phyloP scores from a whole-genome alignment of 2,888 invertebrate genomes.

The Choreutis nemorana region DNA sequence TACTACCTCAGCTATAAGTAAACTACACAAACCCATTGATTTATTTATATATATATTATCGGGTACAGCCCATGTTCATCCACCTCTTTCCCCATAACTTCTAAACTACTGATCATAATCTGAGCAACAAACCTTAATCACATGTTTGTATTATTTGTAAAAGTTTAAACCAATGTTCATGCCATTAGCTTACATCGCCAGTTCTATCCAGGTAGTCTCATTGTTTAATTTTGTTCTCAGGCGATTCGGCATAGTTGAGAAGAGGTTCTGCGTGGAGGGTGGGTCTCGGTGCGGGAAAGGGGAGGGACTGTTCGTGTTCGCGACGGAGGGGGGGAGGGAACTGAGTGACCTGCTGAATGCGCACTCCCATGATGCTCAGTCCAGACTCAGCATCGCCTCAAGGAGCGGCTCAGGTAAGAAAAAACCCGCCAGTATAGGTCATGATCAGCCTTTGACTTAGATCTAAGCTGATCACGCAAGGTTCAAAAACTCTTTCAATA shows the following conservation, averaged over 20 bases:
- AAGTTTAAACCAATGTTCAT: too few relatives aligned
- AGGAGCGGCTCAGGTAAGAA: conserved; percentile 48
- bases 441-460: background rate
- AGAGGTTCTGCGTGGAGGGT: conserved; percentile 90
- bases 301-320: conserved; percentile 81
- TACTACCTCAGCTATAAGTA: too few relatives aligned
- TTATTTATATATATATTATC: too few relatives aligned
- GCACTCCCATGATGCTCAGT: conserved; percentile 67
- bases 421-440: background rate
- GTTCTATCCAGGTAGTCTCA: too few relatives aligned
- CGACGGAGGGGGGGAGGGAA: conserved; percentile 81
- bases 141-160: too few relatives aligned
- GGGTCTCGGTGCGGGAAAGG: conserved; percentile 87
- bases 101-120: too few relatives aligned
- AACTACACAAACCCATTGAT: too few relatives aligned
- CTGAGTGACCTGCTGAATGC: conserved; percentile 75
- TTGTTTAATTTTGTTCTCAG: too few relatives aligned
- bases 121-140: too few relatives aligned
- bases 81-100: too few relatives aligned
- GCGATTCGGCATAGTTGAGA: conserved; percentile 87
- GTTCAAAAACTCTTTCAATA: background rate
- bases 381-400: conserved; percentile 48
- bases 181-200: too few relatives aligned
- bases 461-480: background rate
- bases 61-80: too few relatives aligned